Base-by-base conservation (phyloP, 1,140 invertebrate species). In the Calosoma granatense region DNA sequence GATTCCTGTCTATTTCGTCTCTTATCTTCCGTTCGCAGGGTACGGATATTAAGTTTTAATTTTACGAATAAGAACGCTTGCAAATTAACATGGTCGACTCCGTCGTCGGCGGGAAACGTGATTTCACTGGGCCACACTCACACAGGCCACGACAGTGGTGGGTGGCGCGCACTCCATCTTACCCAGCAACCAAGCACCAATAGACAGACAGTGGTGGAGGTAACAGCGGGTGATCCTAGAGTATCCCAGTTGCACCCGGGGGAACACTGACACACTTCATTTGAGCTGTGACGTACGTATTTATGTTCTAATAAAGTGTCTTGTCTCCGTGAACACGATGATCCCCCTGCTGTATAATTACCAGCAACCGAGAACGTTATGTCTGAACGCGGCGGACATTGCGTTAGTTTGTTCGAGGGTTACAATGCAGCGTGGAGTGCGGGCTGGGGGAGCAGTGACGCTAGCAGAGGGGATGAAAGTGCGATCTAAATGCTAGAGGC, bases 51-150 rank as follows among this genome's bases (percentile, higher is more conserved):
- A 47, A 47, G 41, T 47, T 47, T 47, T 47, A 47, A 47, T 47
- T 47, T 47, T 47, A 47, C 41, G 41, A 47, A 47, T 47, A 47
- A 47, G 41, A 47, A 47, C 41, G 41, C 41, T 47, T 47, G 41
- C 41, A 47, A 47, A 47, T 47, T 47, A 47, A 47, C 41, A 47
- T 17, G 41, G 41, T 47, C 15, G 41, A 47, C 41, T 9, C 9
- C 41, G 41, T 47, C 41, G 41, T 17, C 17, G 15, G 9, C 41
- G 41, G 26, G 26, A 36, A 47, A 47, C 41, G 41, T 47, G 41
- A 47, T 47, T 47, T 47, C 41, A 47, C 6, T 47, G 26, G 6
- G 9, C 41, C 41, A 11, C 17, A 11, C 6, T 4, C 41, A 4
- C n/a, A n/a, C n/a, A n/a, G n/a, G n/a, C n/a, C n/a, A 36, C 26